A percentile compares a stretch with the other conserved stretches of the same genome.
These are phyloP conservation scores for Drosophila fuyamai DNA, from an alignment of 1,140 invertebrate species.

Conservation along the genomic window DNA sequence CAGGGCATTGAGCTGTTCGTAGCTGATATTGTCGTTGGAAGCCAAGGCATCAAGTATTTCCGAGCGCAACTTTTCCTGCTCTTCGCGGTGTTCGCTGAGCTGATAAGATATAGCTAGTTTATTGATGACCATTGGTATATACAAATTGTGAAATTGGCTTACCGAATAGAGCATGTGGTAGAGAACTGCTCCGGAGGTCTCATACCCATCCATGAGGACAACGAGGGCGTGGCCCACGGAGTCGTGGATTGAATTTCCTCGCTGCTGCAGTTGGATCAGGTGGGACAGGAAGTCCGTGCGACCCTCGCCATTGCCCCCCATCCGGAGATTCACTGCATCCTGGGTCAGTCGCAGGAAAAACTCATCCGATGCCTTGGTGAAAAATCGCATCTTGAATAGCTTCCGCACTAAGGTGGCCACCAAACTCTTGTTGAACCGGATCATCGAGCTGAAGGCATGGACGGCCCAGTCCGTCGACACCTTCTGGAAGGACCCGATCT, in stretches of 20 bases:
- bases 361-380: constrained; percentile 37
- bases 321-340: constrained; percentile 72
- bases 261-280: constrained; percentile 77
- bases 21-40: constrained; percentile 42
- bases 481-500: constrained; percentile 47
- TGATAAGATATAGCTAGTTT: constrained; percentile 33
- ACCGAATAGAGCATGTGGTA: constrained; percentile 71
- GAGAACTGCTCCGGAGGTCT: constrained; percentile 84
- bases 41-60: constrained; percentile 52
- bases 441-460: constrained; percentile 37
- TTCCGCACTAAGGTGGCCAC: constrained; percentile 53
- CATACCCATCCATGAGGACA: constrained; percentile 87
- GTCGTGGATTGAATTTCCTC: constrained; percentile 85
- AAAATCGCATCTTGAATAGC: constrained; percentile 51
- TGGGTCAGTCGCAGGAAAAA: constrained; percentile 72
- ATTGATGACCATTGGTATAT: constrained; percentile 2
- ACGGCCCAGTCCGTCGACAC: constrained; percentile 46
- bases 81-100: constrained; percentile 55
- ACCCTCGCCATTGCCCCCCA: constrained; percentile 31
- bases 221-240: constrained; percentile 86
- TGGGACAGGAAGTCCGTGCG: constrained; percentile 80
- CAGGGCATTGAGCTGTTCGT: constrained; percentile 55
- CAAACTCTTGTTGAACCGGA: constrained; percentile 40
- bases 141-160: constrained; percentile 11
- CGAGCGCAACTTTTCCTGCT: constrained; percentile 56